Conservation (phyloP, 2,888 invertebrate species). For the Monochamus alternatus region DNA sequence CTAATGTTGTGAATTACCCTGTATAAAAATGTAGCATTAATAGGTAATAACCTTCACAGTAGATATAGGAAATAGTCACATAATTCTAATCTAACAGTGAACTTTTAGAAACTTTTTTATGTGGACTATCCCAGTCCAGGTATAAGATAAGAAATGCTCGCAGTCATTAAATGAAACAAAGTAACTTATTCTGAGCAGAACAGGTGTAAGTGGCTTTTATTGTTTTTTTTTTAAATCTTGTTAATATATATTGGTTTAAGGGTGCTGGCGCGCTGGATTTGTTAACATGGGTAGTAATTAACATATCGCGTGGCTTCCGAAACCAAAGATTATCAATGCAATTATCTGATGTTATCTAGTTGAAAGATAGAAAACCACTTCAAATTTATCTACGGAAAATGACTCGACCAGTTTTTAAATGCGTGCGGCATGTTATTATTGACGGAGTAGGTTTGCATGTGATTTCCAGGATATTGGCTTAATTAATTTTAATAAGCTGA, state of each 20-base stretch:
- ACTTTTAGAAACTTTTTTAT: too few relatives aligned
- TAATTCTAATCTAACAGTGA: too few relatives aligned
- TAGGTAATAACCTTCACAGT: too few relatives aligned
- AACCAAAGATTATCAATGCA: slow-evolving; percentile 41
- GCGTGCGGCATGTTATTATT: not conserved
- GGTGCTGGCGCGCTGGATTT: not conserved
- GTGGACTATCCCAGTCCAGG: too few relatives aligned
- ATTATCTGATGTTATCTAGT: slow-evolving; percentile 27
- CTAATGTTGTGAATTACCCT: too few relatives aligned
- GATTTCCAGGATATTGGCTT: slow-evolving; percentile 4
- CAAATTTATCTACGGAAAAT: slow-evolving; percentile 16
- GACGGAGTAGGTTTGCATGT: not conserved
- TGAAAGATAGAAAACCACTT: not conserved
- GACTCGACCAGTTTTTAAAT: slow-evolving; percentile 24
- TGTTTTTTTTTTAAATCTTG: not conserved
- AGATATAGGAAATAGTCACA: too few relatives aligned
- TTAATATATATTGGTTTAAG: slow-evolving; percentile 13
- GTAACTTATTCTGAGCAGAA: not conserved
- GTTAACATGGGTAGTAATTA: slow-evolving; percentile 52
- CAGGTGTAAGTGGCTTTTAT: not conserved
- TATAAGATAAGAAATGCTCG: too few relatives aligned
- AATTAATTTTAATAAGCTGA: not conserved
- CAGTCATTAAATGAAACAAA: not conserved
- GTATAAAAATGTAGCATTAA: too few relatives aligned
- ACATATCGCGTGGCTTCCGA: slow-evolving; percentile 57